Evolutionary conservation across 2,888 invertebrate genomes (phyloP).

Genomic region (Malachius bipustulatus): DNA sequence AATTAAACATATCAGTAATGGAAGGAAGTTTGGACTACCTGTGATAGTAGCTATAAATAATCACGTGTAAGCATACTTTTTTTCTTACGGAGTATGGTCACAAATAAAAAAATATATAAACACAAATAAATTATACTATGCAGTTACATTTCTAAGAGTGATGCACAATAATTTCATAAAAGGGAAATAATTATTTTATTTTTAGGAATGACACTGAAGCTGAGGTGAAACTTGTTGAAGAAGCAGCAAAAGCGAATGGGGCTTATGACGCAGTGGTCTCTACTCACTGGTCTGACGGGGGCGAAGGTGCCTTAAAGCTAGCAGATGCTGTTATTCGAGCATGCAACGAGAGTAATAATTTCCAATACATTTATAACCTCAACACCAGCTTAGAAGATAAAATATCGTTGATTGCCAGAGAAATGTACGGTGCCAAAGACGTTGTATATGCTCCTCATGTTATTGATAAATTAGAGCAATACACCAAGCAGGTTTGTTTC

Average conservation of each 20-base stretch:
- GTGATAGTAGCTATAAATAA: constrained; percentile 90
- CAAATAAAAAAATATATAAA: neutral
- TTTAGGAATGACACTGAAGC: constrained; percentile 70
- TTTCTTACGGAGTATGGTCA: neutral
- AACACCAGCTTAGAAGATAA: constrained; percentile 69
- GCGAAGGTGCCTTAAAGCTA: constrained; percentile 72
- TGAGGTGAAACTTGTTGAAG: constrained; percentile 69
- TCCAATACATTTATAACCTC: constrained; percentile 59
- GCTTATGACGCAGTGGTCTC: constrained; percentile 81
- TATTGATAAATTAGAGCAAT: constrained; percentile 52
- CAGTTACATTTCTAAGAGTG: too few relatives aligned
- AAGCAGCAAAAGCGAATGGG: constrained; percentile 62
- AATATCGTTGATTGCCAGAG: constrained; percentile 73
- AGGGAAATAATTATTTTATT: constrained; percentile 1
- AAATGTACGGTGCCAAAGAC: constrained; percentile 93
- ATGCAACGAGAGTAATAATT: constrained; percentile 49
- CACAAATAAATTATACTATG: too few relatives aligned
- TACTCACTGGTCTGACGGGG: constrained; percentile 84
- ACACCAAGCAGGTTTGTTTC: constrained; percentile 58
- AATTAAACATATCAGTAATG: constrained; percentile 88
- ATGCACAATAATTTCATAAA: too few relatives aligned
- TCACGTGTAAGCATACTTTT: constrained; percentile 62
- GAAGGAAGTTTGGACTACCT: constrained; percentile 76
- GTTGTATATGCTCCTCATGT: constrained; percentile 68
- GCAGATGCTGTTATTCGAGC: constrained; percentile 81